A percentile compares a stretch with the other conserved stretches of the same genome.
Evolutionary conservation across 2,113 vertebrate species (phyloP).

Genomic region (Aramus guarauna): DNA sequence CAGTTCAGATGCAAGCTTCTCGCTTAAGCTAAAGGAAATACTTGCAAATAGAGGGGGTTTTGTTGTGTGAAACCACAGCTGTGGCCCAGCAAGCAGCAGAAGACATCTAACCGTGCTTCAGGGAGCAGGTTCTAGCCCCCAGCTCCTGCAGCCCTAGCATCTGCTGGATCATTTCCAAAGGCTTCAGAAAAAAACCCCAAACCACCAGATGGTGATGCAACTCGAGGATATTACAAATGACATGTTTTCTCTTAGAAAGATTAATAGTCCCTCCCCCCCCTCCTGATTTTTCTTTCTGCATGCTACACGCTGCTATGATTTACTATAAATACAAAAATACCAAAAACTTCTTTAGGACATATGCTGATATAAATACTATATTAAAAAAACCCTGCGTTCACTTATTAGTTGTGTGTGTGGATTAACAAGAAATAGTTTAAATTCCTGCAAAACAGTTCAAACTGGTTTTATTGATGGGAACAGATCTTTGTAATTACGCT

Average conservation of each 20-base stretch:
- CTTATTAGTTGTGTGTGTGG: slow-evolving; percentile 19
- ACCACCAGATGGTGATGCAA: slow-evolving; percentile 45
- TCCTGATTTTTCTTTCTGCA: slow-evolving; percentile 19
- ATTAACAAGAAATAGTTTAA: slow-evolving; percentile 54
- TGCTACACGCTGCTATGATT: slow-evolving; percentile 19
- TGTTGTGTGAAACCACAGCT: not conserved
- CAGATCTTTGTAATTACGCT: not conserved
- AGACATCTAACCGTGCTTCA: not conserved
- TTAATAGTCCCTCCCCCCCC: not conserved
- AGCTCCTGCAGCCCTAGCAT: slow-evolving; percentile 24
- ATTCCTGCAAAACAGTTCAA: slow-evolving; percentile 47
- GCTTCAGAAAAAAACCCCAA: not conserved
- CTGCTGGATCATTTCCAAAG: slow-evolving; percentile 33
- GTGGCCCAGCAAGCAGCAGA: slow-evolving; percentile 21
- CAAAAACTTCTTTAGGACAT: slow-evolving; percentile 28
- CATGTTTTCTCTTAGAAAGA: slow-evolving; percentile 43
- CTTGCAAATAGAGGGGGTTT: not conserved
- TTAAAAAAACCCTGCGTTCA: not conserved
- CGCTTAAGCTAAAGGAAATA: not conserved
- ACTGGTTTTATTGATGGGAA: not conserved
- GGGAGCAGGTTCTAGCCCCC: slow-evolving; percentile 41
- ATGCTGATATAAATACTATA: slow-evolving; percentile 36
- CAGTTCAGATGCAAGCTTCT: not conserved
- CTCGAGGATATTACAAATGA: slow-evolving; percentile 27
- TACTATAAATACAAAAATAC: slow-evolving; percentile 33